phyloP scores from a whole-genome alignment of 92 coral and sea anemone genomes.

The Porites rus region DNA sequence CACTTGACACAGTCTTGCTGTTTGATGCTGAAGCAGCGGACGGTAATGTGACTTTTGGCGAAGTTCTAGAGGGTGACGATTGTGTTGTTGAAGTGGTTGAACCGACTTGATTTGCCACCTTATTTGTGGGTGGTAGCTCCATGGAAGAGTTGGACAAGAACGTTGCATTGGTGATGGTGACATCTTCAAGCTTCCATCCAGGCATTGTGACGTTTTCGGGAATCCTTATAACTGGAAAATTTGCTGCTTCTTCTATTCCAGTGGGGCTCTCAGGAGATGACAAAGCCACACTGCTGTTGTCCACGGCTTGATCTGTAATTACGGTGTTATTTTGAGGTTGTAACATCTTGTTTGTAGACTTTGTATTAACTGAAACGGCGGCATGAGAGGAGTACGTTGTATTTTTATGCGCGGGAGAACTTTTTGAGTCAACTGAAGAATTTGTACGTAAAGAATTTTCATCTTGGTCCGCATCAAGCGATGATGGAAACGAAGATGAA shows the following conservation, averaged over 20 bases:
- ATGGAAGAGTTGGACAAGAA: conserved; percentile 19
- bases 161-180: neutral
- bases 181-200: conserved; percentile 30
- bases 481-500: conserved; percentile 31
- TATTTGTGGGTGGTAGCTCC: neutral
- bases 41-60: conserved; percentile 3
- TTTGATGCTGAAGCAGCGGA: neutral
- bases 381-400: conserved; percentile 1
- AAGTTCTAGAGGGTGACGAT: neutral
- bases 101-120: neutral
- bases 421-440: neutral
- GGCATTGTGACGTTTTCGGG: conserved; percentile 29
- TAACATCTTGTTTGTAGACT: neutral
- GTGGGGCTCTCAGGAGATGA: neutral
- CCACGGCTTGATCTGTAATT: neutral
- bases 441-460: neutral
- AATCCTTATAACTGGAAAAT: neutral
- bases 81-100: neutral
- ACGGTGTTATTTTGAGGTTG: neutral
- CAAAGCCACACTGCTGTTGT: neutral
- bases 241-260: neutral
- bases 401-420: conserved; percentile 1
- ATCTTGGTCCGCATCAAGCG: neutral
- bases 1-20: neutral
- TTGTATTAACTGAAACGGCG: neutral